These are phyloP conservation scores for Diploptera punctata DNA, from an alignment of 2,888 invertebrate species.

Conservation along the genomic window DNA sequence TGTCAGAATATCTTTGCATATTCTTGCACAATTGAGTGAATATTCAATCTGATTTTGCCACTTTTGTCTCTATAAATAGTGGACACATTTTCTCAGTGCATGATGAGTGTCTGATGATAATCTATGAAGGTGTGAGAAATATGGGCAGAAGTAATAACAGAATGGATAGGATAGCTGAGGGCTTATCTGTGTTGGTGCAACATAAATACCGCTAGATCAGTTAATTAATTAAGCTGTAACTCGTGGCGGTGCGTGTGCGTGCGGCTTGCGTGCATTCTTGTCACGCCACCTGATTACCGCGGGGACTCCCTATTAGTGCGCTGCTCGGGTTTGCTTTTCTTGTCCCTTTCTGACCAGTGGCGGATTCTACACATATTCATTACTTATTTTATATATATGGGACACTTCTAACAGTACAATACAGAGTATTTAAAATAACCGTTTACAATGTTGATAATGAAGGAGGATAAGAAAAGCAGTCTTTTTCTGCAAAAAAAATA, in stretches of 20 bases:
- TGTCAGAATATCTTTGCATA: no score
- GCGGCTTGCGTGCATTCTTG: constrained; percentile 17
- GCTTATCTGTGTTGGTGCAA: not conserved
- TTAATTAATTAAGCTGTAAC: constrained; percentile 16
- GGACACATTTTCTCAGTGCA: no score
- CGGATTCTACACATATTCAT: not conserved
- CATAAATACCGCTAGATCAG: constrained; percentile 1
- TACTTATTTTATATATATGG: no score
- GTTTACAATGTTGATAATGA: no score
- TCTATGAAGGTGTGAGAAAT: not conserved
- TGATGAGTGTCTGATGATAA: no score
- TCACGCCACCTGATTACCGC: constrained; percentile 24
- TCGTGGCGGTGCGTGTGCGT: not conserved
- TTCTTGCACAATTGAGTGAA: no score
- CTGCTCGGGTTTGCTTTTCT: not conserved
- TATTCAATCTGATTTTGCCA: no score
- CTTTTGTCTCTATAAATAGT: no score
- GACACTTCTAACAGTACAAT: no score
- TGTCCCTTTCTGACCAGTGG: not conserved
- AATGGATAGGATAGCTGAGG: not conserved
- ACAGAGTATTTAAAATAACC: no score
- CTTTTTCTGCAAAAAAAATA: no score
- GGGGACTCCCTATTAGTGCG: constrained; percentile 13
- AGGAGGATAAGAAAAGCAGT: no score
- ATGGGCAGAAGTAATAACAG: not conserved